These are phyloP conservation scores for Antennarius striatus DNA, from an alignment of 2,113 vertebrate species.

Conservation along the genomic window DNA sequence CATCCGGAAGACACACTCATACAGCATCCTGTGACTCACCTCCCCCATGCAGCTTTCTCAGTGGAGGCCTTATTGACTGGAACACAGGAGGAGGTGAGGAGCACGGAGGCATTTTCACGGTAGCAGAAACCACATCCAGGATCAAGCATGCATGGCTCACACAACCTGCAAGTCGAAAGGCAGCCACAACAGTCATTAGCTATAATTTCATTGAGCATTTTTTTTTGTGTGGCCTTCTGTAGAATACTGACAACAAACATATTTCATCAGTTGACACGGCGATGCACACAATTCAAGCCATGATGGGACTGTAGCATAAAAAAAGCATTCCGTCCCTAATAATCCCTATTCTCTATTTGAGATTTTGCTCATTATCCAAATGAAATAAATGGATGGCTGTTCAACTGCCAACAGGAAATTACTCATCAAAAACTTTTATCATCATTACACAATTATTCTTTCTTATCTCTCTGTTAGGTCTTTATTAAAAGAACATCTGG, in stretches of 20 bases:
- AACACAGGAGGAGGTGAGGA: slow-evolving; percentile 89
- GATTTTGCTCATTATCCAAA: slow-evolving; percentile 25
- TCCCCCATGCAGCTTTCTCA: slow-evolving; percentile 92
- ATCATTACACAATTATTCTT: neutral
- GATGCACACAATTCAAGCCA: neutral
- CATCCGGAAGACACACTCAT: neutral
- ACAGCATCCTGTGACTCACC: slow-evolving; percentile 81
- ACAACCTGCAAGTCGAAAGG: slow-evolving; percentile 78
- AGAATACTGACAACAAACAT: neutral
- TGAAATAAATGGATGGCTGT: slow-evolving; percentile 11
- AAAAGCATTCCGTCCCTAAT: neutral
- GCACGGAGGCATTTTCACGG: slow-evolving; percentile 85
- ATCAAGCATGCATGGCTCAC: slow-evolving; percentile 95
- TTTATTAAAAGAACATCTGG: slow-evolving; percentile 6
- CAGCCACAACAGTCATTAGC: neutral
- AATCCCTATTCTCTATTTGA: slow-evolving; percentile 18
- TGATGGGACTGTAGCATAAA: neutral
- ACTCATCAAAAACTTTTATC: slow-evolving; percentile 4
- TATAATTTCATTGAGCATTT: neutral
- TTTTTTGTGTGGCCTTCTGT: neutral
- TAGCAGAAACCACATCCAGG: slow-evolving; percentile 96
- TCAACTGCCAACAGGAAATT: slow-evolving; percentile 10
- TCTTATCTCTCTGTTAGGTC: neutral
- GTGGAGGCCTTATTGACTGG: slow-evolving; percentile 87
- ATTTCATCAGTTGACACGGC: no score